Evolutionary conservation across 2,888 invertebrate species (phyloP).

Genomic region (Patella pellucida): DNA sequence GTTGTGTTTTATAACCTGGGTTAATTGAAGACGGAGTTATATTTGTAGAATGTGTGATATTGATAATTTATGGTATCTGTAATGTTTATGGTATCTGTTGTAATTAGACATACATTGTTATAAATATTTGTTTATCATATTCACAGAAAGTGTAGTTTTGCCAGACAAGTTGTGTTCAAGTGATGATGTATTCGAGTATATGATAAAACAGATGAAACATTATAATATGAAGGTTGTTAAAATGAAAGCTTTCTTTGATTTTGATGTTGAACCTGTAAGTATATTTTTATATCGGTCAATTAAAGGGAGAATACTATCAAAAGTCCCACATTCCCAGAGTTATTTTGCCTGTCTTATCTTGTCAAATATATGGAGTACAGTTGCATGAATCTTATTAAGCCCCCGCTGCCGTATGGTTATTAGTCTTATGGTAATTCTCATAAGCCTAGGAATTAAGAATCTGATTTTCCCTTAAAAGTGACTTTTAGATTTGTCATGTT

Average conservation of each 20-base stretch:
- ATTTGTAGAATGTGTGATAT: not conserved
- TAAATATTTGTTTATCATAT: slow-evolving; percentile 36
- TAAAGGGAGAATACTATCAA: no score
- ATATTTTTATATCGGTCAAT: not conserved
- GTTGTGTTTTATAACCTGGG: not conserved
- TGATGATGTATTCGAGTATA: slow-evolving; percentile 79
- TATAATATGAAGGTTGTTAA: slow-evolving; percentile 80
- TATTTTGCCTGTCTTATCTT: no score
- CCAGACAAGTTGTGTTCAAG: slow-evolving; percentile 77
- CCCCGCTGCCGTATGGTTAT: no score
- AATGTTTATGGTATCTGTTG: slow-evolving; percentile 2
- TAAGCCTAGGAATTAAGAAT: no score
- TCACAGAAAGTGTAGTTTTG: slow-evolving; percentile 75
- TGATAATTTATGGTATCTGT: not conserved
- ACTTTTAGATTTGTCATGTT: no score
- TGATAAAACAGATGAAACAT: slow-evolving; percentile 78
- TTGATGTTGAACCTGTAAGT: slow-evolving; percentile 40
- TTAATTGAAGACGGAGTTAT: no score
- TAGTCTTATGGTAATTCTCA: no score
- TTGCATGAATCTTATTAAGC: no score
- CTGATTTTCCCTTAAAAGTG: no score
- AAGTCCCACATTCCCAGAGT: no score
- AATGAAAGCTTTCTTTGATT: slow-evolving; percentile 73
- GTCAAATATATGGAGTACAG: not conserved
- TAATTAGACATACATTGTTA: not conserved